Evolutionary conservation across 2,888 invertebrate genomes (phyloP), one percentile per base, ranked within the genome.

Genomic region (Chrysolina americana): DNA sequence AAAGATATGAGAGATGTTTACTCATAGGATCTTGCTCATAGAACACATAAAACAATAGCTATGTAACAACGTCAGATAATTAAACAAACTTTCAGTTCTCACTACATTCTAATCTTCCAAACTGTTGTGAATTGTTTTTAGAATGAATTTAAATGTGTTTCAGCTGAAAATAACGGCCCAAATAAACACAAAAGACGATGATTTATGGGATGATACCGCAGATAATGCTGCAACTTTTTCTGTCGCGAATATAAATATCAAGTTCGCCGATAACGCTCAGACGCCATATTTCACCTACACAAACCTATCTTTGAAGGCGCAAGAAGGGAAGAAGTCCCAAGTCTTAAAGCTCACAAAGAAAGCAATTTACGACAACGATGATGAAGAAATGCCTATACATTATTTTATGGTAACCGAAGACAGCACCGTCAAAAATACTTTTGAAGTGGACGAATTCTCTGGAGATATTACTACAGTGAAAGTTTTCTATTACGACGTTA

Each of bases 401-500:
- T 84, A 84, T 69, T 79, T 74, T 36, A 47, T 84, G 44, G 19
- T 70, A 8, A 65, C 66, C 0, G 66, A 63, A 13, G 73, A 72
- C 50, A 64, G 68, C 15, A 76, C 72, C 47, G 48, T 79, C 21
- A 70, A 41, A 1, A 63, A 65, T 53, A 75, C 75, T 23, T 81
- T 83, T 48, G 50, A 71, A 1, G 71, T 86, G 2, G 74, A 82
- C 53, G 10, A 21, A 11, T 62, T 36, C 15, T 74, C 70, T 8
- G 84, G 83, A 23, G 63, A 23, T n/a, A 41, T 83, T 21, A 75
- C 70, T 2, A 68, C 85, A 15, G 70, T 68, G n/a, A 19, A 77
- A 0, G 83, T 83, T 59, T 84, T 93, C 79, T 88, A 91, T 84
- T 89, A 91, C 65, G 88, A 89, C 73, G 82, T 81, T 8, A 81